phyloP scores from a whole-genome alignment of 1,140 invertebrate species.

The Solenopsis invicta region DNA sequence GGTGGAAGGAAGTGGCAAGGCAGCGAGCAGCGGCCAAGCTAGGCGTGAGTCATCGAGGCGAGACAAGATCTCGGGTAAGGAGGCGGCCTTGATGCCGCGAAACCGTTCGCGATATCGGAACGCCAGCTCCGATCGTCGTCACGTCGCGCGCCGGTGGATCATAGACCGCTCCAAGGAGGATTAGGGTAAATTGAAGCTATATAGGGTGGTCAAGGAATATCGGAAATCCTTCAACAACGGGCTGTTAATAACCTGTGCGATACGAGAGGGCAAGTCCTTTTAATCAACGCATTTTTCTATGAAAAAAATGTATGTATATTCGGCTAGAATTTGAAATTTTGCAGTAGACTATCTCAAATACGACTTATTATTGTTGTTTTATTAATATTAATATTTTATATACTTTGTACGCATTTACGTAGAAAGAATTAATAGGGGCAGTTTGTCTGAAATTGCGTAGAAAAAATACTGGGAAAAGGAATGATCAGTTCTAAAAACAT shows the following conservation, averaged over 20 bases:
- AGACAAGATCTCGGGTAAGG: conserved; percentile 84
- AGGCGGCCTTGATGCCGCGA: conserved; percentile 83
- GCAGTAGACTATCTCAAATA: not conserved
- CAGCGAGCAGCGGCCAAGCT: conserved; percentile 70
- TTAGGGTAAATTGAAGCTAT: conserved; percentile 42
- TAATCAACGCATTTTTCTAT: not conserved
- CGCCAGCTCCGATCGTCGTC: conserved; percentile 75
- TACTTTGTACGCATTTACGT: not conserved
- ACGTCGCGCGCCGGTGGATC: conserved; percentile 40
- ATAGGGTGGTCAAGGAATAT: conserved; percentile 30
- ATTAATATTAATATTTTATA: not conserved
- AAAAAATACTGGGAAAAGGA: not conserved
- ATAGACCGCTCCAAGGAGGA: conserved; percentile 37
- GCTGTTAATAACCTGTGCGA: not conserved
- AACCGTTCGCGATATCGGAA: conserved; percentile 82
- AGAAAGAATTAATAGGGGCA: not conserved
- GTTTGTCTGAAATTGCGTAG: not conserved
- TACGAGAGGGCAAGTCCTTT: not conserved
- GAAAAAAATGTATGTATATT: not conserved
- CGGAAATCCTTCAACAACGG: not conserved
- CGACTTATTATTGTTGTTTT: not conserved
- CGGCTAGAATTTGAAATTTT: not conserved
- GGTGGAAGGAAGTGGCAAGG: conserved; percentile 76
- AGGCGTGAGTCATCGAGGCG: conserved; percentile 82
- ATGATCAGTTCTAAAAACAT: not conserved